Evolutionary conservation across 2,797 vertebrate genomes (phyloP).

Genomic region (Amblyraja radiata): DNA sequence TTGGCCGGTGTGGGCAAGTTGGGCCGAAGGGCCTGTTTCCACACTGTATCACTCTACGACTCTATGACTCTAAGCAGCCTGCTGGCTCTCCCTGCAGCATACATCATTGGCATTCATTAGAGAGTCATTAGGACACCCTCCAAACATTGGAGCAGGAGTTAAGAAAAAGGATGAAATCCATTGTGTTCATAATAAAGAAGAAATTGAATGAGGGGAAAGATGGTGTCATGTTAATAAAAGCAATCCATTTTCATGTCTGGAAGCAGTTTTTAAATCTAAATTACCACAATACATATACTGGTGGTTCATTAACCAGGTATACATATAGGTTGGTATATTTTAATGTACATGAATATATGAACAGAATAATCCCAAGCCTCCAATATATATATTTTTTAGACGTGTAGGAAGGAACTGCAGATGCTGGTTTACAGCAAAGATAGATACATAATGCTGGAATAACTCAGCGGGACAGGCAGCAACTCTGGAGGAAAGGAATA

Average conservation of each 20-base stretch:
- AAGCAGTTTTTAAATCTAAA: slow-evolving; percentile 26
- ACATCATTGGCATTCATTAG: neutral
- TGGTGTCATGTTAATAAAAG: slow-evolving; percentile 2
- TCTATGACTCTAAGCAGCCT: neutral
- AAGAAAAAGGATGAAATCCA: neutral
- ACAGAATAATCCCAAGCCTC: neutral
- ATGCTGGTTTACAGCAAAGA: no score
- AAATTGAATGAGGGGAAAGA: neutral
- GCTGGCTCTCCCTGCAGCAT: neutral
- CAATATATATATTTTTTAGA: neutral
- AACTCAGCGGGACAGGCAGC: no score
- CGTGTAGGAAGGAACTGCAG: no score
- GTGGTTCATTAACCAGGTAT: slow-evolving; percentile 18
- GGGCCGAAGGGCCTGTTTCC: no score
- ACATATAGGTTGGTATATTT: neutral
- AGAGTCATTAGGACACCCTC: no score
- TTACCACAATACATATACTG: slow-evolving; percentile 12
- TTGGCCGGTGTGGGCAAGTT: no score
- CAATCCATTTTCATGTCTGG: slow-evolving; percentile 14
- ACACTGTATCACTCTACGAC: neutral
- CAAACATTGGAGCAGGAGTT: neutral
- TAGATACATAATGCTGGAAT: no score
- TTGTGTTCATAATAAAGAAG: neutral
- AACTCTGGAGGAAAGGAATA: no score
- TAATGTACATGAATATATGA: no score